Base-by-base conservation (phyloP, 2,797 vertebrate genomes). In the Tiaroga cobitis region DNA sequence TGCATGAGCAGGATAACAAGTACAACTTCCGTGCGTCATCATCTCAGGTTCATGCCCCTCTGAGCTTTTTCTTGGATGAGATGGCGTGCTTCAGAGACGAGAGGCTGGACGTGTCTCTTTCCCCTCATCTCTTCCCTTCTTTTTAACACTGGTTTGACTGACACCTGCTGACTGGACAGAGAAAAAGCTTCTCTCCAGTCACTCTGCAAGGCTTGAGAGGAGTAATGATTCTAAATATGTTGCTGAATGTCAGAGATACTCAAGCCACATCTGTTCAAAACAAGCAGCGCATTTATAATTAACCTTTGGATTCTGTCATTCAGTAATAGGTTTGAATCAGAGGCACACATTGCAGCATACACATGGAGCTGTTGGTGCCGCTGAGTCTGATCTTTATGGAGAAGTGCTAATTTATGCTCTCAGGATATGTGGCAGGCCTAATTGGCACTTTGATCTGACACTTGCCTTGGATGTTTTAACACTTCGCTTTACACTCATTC, bases 1-100 rank as follows among this genome's bases (percentile, higher is more conserved):
- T 85, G 83, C 88, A 89, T 86, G 86, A 86, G 69, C 84, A 88
- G 87, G 89, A 90, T 90, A 82, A 89, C 86, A 89, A 90, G 87
- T 87, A 87, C 87, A 87, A 82, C 87, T 88, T 85, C 72, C 24
- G 85, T 90, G 90, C 88, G 88, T 90, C 90, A 90, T 90, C 88
- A 80, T 83, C 70, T 86, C 39, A 77, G 80, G 90, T 89, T 90
- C 87, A 90, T 90, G 88, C 85, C 80, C 86, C 83, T 88, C 86
- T 77, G 88, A 87, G 90, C 87, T 82, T 87, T 89, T 74, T 74
- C 80, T 77, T 86, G 87, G 88, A 88, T 85, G 88, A 87, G 85
- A 89, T 88, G 88, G 85, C 74, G 18, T 68, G 85, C 87, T 84
- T 90, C 73, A 86, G 84, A 90, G 88, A 87, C 51, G 76, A 85